Conservation (phyloP, 2,888 invertebrate species). For the Brenthis hecate region DNA sequence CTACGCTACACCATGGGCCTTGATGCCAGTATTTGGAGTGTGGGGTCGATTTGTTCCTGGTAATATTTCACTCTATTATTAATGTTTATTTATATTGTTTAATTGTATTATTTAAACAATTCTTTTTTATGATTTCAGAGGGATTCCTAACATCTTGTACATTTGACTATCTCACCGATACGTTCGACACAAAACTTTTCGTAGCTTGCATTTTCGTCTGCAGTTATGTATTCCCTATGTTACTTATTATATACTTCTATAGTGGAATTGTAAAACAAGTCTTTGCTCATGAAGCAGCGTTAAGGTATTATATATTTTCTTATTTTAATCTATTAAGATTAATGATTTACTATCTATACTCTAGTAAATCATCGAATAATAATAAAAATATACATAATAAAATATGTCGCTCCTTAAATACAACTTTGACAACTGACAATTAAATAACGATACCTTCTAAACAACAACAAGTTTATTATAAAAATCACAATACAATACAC, state of each 20-base stretch:
- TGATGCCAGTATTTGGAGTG: slow-evolving; percentile 89
- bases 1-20: slow-evolving; percentile 91
- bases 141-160: slow-evolving; percentile 94
- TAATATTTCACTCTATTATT: slow-evolving; percentile 49
- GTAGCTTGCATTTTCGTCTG: slow-evolving; percentile 89
- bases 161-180: slow-evolving; percentile 91
- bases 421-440: too few species aligned
- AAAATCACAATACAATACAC: too few species aligned
- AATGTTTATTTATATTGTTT: not conserved
- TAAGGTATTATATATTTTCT: slow-evolving; percentile 68
- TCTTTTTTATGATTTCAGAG: slow-evolving; percentile 79
- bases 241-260: slow-evolving; percentile 90
- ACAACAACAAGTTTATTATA: too few species aligned
- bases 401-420: too few species aligned
- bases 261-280: slow-evolving; percentile 94
- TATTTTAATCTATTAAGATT: not conserved
- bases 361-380: too few species aligned
- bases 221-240: slow-evolving; percentile 90
- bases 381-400: too few species aligned
- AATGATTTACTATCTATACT: not conserved
- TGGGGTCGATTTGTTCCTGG: slow-evolving; percentile 95
- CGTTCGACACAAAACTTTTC: slow-evolving; percentile 90
- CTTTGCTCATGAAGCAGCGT: slow-evolving; percentile 91
- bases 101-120: not conserved
- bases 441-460: too few species aligned